phyloP scores from a whole-genome alignment of 2,113 vertebrate species.

The Aegotheles bennettii region DNA sequence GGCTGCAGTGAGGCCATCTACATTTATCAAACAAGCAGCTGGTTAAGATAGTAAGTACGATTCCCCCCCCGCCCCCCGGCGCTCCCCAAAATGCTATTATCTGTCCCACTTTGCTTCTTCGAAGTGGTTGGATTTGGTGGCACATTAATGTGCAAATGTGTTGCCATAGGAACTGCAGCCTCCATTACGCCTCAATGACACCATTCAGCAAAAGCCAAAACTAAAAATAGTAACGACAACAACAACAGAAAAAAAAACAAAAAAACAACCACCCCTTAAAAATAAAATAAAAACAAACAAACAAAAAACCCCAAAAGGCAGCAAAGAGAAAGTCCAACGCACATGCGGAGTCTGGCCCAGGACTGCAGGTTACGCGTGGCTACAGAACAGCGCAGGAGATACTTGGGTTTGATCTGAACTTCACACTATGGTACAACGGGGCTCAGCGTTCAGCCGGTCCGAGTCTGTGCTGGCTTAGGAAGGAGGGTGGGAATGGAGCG shows the following conservation, averaged over 20 bases:
- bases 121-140: slow-evolving; percentile 46
- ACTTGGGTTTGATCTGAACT: slow-evolving; percentile 42
- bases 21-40: slow-evolving; percentile 55
- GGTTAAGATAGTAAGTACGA: slow-evolving; percentile 39
- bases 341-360: slow-evolving; percentile 82
- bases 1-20: slow-evolving; percentile 58
- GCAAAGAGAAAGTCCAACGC: slow-evolving; percentile 77
- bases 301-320: slow-evolving; percentile 72
- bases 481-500: slow-evolving; percentile 66
- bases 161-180: slow-evolving; percentile 68
- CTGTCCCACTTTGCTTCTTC: slow-evolving; percentile 44
- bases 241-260: background rate
- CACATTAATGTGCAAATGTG: slow-evolving; percentile 67
- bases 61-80: background rate
- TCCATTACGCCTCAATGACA: slow-evolving; percentile 75
- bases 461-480: slow-evolving; percentile 81
- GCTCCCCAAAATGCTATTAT: slow-evolving; percentile 24
- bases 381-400: slow-evolving; percentile 66
- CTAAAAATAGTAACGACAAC: slow-evolving; percentile 15
- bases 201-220: slow-evolving; percentile 74
- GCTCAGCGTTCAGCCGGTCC: slow-evolving; percentile 65
- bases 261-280: background rate
- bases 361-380: slow-evolving; percentile 75
- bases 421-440: slow-evolving; percentile 64
- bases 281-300: slow-evolving; percentile 7